Percentiles rank a stretch among this genome's conserved stretches.
Conservation (phyloP, 2,797 vertebrate genomes). For the Falco columbarius region DNA sequence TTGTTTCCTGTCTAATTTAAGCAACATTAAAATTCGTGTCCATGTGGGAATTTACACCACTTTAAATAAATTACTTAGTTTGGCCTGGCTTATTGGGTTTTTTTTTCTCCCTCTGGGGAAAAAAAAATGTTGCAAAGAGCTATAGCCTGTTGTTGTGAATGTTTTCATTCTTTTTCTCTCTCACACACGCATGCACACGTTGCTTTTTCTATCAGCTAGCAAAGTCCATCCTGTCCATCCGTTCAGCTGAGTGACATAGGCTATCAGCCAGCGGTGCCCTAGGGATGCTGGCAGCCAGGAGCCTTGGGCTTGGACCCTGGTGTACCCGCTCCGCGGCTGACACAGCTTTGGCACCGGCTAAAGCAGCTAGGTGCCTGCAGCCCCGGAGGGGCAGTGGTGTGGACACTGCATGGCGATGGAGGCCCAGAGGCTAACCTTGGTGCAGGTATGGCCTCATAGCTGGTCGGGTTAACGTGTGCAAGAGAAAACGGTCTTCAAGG, state of each 20-base stretch:
- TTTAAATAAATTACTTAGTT: background rate
- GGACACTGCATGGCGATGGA: background rate
- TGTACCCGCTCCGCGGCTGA: rapidly evolving
- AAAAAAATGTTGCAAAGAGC: background rate
- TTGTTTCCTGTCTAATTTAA: background rate
- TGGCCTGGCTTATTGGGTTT: background rate
- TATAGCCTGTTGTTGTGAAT: background rate
- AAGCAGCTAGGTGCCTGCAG: background rate
- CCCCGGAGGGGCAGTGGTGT: rapidly evolving
- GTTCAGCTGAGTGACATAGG: background rate
- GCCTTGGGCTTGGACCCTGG: background rate
- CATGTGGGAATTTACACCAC: rapidly evolving
- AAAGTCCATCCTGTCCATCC: background rate
- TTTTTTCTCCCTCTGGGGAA: background rate
- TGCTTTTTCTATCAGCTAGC: background rate
- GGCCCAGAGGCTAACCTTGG: background rate
- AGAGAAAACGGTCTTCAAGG: background rate
- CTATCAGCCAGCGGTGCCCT: background rate
- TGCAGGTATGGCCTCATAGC: background rate
- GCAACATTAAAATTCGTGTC: background rate
- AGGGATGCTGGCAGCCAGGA: background rate
- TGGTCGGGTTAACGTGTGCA: background rate
- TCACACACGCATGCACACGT: rapidly evolving
- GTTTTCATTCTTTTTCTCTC: background rate
- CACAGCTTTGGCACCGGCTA: background rate